Evolutionary conservation across 1,140 invertebrate species (phyloP).

Genomic region (Melanaphis sacchari): DNA sequence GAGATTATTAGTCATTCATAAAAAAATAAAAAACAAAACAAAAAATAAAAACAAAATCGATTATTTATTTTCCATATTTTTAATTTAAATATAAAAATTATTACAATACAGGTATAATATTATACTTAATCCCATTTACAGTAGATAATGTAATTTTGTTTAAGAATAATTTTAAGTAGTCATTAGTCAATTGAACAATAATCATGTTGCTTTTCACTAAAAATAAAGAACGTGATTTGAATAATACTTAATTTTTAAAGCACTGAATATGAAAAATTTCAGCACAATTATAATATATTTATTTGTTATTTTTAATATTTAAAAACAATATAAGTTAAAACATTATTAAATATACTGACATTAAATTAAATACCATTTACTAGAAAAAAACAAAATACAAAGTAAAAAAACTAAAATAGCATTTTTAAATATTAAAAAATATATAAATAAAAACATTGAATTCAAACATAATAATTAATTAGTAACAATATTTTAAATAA

Average conservation of each 20-base stretch:
- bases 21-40: not conserved
- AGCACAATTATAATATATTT: not conserved
- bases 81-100: conserved; percentile 31
- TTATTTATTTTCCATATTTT: conserved; percentile 45
- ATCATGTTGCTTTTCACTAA: not conserved
- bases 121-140: conserved; percentile 32
- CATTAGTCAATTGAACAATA: not conserved
- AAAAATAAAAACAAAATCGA: conserved; percentile 25
- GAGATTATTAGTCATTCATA: not conserved
- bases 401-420: conserved; percentile 41
- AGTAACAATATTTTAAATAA: conserved; percentile 55
- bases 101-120: conserved; percentile 37
- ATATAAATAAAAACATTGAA: conserved; percentile 50
- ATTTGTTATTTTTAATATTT: conserved; percentile 28
- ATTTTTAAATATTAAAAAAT: conserved; percentile 43
- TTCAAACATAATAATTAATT: conserved; percentile 55
- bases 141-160: conserved; percentile 15
- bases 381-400: conserved; percentile 42
- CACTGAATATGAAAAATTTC: not conserved
- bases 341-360: conserved; percentile 15
- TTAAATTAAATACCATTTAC: not conserved
- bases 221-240: not conserved
- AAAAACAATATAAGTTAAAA: conserved; percentile 14
- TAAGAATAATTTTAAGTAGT: conserved; percentile 24
- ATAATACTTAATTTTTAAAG: conserved; percentile 20